These are phyloP conservation scores for Brenthis ino DNA, from an alignment of 2,888 invertebrate species.

Conservation along the genomic window DNA sequence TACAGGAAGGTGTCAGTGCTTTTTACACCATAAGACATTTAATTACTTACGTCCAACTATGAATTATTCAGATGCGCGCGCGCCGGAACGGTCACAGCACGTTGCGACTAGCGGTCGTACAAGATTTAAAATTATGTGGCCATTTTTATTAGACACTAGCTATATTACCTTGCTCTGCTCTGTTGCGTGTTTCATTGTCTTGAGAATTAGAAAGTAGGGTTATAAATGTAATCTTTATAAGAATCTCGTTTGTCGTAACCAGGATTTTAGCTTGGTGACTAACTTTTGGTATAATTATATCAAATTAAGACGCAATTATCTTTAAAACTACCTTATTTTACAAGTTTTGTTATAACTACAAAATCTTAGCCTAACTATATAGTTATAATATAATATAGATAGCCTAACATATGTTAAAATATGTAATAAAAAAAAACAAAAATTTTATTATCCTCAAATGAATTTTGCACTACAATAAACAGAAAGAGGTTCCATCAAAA, in stretches of 20 bases:
- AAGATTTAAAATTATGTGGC: slow-evolving; percentile 47
- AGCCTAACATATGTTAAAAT: too few relatives aligned
- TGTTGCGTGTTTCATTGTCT: slow-evolving; percentile 42
- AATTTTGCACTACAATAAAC: slow-evolving; percentile 19
- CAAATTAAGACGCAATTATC: neutral
- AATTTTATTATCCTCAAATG: neutral
- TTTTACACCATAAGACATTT: slow-evolving; percentile 73
- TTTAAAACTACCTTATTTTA: neutral
- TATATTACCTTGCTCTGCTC: slow-evolving; percentile 43
- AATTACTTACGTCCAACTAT: slow-evolving; percentile 69
- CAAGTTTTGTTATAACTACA: too few relatives aligned
- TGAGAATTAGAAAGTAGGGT: slow-evolving; percentile 39
- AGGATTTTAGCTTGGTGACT: slow-evolving; percentile 7
- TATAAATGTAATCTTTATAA: slow-evolving; percentile 27
- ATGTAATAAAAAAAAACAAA: too few relatives aligned
- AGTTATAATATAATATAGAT: too few relatives aligned
- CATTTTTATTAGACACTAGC: slow-evolving; percentile 45
- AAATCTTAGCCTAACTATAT: too few relatives aligned
- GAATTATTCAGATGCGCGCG: slow-evolving; percentile 73
- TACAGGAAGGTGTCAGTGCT: slow-evolving; percentile 70
- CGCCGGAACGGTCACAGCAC: slow-evolving; percentile 76
- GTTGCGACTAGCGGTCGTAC: slow-evolving; percentile 67
- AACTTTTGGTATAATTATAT: neutral
- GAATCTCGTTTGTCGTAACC: slow-evolving; percentile 19
- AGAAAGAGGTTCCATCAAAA: slow-evolving; percentile 14